Evolutionary conservation across 1,140 invertebrate genomes (phyloP).

Genomic region (Ditylenchus dipsaci): DNA sequence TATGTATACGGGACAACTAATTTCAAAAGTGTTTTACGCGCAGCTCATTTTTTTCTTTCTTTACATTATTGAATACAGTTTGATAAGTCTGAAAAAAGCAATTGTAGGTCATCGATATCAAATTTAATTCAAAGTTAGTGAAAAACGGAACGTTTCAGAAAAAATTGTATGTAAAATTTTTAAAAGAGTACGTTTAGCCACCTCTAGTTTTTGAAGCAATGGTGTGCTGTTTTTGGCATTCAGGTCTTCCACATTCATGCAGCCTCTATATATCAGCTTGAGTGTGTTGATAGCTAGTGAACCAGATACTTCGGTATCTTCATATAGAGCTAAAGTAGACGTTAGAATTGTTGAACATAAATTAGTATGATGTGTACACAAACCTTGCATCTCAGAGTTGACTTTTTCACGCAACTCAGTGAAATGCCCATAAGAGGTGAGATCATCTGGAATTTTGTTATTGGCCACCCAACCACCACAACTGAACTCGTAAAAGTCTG

Average conservation of each 20-base stretch:
- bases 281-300: conserved; percentile 41
- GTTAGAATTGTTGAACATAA: too few species aligned
- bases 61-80: too few species aligned
- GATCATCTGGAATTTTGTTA: conserved; percentile 42
- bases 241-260: conserved; percentile 38
- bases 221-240: conserved; percentile 26
- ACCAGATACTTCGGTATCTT: conserved; percentile 20
- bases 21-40: too few species aligned
- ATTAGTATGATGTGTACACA: too few species aligned
- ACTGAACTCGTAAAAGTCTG: conserved; percentile 45
- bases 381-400: conserved; percentile 38
- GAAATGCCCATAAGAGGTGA: conserved; percentile 48
- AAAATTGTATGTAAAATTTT: too few species aligned
- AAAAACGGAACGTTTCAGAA: too few species aligned
- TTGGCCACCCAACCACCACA: conserved; percentile 38
- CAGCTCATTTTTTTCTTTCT: too few species aligned
- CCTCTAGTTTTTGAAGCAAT: neutral
- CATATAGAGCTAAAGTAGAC: conserved; percentile 38
- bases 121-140: too few species aligned
- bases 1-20: too few species aligned
- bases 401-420: conserved; percentile 42
- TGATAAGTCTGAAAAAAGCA: too few species aligned
- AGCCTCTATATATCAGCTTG: conserved; percentile 37
- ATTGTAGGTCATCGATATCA: too few species aligned
- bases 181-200: too few species aligned